Conservation (phyloP, 2,797 vertebrate genomes). For the Acanthurus tractus region DNA sequence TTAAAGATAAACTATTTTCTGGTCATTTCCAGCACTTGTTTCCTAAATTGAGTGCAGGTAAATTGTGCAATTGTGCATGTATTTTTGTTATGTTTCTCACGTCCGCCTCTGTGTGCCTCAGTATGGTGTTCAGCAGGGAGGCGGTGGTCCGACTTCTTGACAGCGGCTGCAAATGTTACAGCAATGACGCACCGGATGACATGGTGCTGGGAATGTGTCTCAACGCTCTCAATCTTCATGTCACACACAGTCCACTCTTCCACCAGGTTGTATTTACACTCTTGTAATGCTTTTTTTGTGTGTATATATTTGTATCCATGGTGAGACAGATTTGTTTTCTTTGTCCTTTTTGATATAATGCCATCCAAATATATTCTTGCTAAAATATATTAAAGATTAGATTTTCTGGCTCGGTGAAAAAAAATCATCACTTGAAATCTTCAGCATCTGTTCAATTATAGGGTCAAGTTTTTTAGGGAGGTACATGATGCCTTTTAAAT, state of each 20-base stretch:
- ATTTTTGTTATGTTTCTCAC: neutral
- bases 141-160: conserved; percentile 88
- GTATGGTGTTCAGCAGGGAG: conserved; percentile 95
- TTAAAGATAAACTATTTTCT: conserved; percentile 32
- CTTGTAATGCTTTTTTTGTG: neutral
- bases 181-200: conserved; percentile 94
- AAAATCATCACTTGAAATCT: neutral
- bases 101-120: conserved; percentile 65
- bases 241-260: conserved; percentile 95
- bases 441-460: neutral
- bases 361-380: neutral
- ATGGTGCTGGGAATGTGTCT: conserved; percentile 99
- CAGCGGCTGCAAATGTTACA: conserved; percentile 96
- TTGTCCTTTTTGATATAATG: neutral
- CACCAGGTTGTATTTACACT: conserved; percentile 89
- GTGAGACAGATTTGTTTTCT: neutral
- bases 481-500: neutral
- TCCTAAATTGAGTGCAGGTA: conserved; percentile 4
- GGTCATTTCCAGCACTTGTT: neutral
- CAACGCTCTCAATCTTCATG: conserved; percentile 89
- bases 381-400: neutral
- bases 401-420: neutral
- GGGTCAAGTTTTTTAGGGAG: neutral
- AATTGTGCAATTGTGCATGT: neutral
- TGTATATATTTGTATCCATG: neutral